Percentiles rank a stretch among this genome's conserved stretches.
phyloP scores from a whole-genome alignment of 1,140 invertebrate species.

The Eriocheir sinensis region DNA sequence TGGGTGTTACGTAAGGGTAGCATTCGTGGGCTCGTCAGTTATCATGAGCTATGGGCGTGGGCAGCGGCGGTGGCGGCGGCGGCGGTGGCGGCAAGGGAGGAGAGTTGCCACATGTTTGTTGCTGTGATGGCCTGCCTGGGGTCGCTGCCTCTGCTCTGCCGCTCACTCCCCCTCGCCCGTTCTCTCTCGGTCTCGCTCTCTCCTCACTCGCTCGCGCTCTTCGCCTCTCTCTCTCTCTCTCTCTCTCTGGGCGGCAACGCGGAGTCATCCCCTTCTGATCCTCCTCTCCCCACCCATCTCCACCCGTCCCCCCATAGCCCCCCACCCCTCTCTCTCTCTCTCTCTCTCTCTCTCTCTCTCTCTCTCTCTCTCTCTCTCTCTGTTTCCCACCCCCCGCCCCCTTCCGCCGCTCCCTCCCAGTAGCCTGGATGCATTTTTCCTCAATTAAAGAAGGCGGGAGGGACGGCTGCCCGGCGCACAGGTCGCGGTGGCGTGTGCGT shows the following conservation, averaged over 20 bases:
- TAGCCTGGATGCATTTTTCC: slow-evolving; percentile 53
- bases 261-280: slow-evolving; percentile 38
- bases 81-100: slow-evolving; percentile 19
- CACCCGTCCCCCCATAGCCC: not conserved
- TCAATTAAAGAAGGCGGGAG: slow-evolving; percentile 45
- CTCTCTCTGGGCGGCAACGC: slow-evolving; percentile 27
- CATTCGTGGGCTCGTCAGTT: slow-evolving; percentile 18
- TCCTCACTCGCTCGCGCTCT: not conserved
- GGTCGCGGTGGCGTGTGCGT: not conserved
- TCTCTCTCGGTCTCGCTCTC: not conserved
- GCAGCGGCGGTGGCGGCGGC: slow-evolving; percentile 38
- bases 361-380: slow-evolving; percentile 24
- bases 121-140: slow-evolving; percentile 48
- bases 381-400: not conserved
- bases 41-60: slow-evolving; percentile 50
- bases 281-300: not conserved
- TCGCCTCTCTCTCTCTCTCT: too few species aligned
- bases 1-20: not conserved
- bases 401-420: not conserved
- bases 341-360: slow-evolving; percentile 1
- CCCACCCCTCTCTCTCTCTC: not conserved
- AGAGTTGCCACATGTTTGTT: slow-evolving; percentile 67
- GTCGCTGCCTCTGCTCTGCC: not conserved
- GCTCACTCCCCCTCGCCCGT: not conserved
- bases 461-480: not conserved